Percentiles rank a stretch among this genome's conserved stretches.
Evolutionary conservation across 2,888 invertebrate species (phyloP).

Genomic region (Endomychus coccineus): DNA sequence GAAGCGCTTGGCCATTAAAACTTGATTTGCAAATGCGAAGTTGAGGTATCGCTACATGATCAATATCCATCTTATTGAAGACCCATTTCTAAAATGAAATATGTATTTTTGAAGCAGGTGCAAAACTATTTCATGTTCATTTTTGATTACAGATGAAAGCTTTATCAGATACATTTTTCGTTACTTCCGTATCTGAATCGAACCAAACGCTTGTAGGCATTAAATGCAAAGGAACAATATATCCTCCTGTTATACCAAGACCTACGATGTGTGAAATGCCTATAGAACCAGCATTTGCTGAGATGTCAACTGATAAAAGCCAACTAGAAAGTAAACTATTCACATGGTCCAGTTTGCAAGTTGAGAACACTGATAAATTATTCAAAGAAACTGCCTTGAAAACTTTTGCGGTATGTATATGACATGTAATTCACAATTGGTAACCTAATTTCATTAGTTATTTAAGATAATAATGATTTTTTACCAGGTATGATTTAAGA

Average conservation of each 20-base stretch:
- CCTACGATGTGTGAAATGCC: constrained; percentile 74
- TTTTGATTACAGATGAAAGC: constrained; percentile 49
- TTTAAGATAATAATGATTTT: too few species aligned
- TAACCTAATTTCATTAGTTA: too few species aligned
- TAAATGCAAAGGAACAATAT: constrained; percentile 80
- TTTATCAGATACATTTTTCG: constrained; percentile 66
- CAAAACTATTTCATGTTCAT: too few species aligned
- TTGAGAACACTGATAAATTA: constrained; percentile 58
- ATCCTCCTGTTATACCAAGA: constrained; percentile 79
- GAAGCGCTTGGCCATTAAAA: too few species aligned
- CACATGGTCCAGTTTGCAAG: constrained; percentile 55
- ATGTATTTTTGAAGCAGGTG: too few species aligned
- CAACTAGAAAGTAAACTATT: constrained; percentile 70
- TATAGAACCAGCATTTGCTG: constrained; percentile 49
- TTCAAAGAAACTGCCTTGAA: constrained; percentile 77
- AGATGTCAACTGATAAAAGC: constrained; percentile 65
- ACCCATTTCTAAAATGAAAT: too few species aligned
- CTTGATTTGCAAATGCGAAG: too few species aligned
- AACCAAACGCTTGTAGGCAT: constrained; percentile 74
- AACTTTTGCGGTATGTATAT: constrained; percentile 71
- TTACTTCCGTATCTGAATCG: constrained; percentile 71
- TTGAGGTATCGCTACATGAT: too few species aligned
- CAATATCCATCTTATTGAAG: too few species aligned
- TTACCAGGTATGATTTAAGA: too few species aligned
- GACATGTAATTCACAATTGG: constrained; percentile 6